Conservation (phyloP, 2,888 invertebrate genomes). For the Acleris sparsana region DNA sequence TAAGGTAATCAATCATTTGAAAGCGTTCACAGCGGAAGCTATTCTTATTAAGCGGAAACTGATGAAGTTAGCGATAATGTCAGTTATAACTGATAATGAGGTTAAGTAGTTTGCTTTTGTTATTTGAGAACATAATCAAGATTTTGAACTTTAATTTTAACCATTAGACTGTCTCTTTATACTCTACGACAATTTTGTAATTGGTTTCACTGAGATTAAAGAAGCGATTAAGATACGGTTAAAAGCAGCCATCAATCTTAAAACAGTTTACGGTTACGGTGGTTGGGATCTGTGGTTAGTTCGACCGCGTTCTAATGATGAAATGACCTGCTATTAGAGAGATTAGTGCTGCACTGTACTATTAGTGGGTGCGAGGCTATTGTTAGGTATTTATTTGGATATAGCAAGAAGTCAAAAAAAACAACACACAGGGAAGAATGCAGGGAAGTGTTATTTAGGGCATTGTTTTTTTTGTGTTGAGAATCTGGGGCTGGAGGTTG, state of each 20-base stretch:
- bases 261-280: conserved; percentile 18
- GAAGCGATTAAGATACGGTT: conserved; percentile 13
- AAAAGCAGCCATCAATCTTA: conserved; percentile 29
- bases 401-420: neutral
- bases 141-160: neutral
- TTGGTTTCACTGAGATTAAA: conserved; percentile 6
- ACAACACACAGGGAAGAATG: no score
- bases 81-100: conserved; percentile 16
- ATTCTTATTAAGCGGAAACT: conserved; percentile 24
- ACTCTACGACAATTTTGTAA: neutral
- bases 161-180: neutral
- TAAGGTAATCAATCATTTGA: conserved; percentile 84
- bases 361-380: conserved; percentile 16
- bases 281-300: conserved; percentile 23
- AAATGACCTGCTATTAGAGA: conserved; percentile 30
- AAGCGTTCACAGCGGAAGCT: conserved; percentile 27
- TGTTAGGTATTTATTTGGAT: conserved; percentile 12
- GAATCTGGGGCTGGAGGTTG: no score
- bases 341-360: conserved; percentile 10
- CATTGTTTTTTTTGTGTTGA: no score
- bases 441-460: no score
- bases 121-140: conserved; percentile 14
- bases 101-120: conserved; percentile 29
- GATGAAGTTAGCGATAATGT: conserved; percentile 25
- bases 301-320: conserved; percentile 21